Evolutionary conservation across 2,888 invertebrate species (phyloP).

Genomic region (Eucera pruinosa): DNA sequence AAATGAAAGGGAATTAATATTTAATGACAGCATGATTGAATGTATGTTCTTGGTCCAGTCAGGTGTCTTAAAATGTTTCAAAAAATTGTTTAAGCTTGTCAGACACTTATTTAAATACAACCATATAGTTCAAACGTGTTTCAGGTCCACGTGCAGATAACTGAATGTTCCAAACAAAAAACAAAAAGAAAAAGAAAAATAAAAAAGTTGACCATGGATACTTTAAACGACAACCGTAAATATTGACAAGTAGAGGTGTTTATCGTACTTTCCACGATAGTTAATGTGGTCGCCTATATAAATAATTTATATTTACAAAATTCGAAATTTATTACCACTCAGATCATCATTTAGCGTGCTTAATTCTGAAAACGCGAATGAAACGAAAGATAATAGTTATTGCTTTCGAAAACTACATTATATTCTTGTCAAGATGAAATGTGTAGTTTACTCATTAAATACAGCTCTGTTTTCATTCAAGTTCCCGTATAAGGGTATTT

Average conservation of each 20-base stretch:
- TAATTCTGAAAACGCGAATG: background rate
- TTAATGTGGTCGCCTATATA: background rate
- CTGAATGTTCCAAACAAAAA: background rate
- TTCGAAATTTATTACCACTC: background rate
- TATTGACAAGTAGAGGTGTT: background rate
- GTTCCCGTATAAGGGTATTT: slow-evolving; percentile 1
- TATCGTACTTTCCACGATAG: background rate
- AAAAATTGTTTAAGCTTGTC: background rate
- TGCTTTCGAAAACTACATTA: slow-evolving; percentile 6
- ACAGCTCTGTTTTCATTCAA: background rate
- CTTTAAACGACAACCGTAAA: background rate
- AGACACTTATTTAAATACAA: background rate
- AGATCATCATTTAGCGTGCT: background rate
- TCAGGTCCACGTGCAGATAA: background rate
- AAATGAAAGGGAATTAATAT: background rate
- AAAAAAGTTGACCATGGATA: background rate
- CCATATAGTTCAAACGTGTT: background rate
- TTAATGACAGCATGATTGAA: background rate
- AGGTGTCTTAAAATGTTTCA: background rate
- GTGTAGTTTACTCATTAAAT: background rate
- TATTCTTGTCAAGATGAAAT: background rate
- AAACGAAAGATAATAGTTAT: slow-evolving; percentile 14
- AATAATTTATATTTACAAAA: slow-evolving; percentile 16
- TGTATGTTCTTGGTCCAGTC: background rate
- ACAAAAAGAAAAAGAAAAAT: background rate